Evolutionary conservation across 2,888 invertebrate species (phyloP), one percentile per base, ranked within the genome.

Genomic region (Stenodera caucasica): DNA sequence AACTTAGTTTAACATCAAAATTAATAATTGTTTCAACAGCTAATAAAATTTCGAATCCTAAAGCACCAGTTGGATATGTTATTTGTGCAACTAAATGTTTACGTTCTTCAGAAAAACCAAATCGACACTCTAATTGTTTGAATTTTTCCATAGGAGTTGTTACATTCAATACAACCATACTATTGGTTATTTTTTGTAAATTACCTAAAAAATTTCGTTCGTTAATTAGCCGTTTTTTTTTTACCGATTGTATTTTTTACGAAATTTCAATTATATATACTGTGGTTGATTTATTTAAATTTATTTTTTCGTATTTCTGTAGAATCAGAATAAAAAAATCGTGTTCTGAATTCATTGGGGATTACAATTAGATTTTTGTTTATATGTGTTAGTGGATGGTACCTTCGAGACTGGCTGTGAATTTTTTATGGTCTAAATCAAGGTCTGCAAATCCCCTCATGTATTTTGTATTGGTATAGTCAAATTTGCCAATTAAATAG

Each of bases 11-110:
- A 0, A 91, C 79, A 77, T 93, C 86, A 77, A 92, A 93, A 70
- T 90, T 85, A 67, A 87, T 83, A 8, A 87, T 74, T 7, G 87
- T 85, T 18, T 83, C 78, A 32, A 92, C 74, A 60, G 86, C 84
- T 9, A 88, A 84, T 0, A 90, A 79, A 0, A 87, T 79, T 78
- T 93, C 92, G 26, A 84, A 77, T 66, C 92, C 92, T 0, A 90
- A 78, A 5, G 87, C 87, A n/a, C 87, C 85, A 21, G 84, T 83
- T 0, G 90, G 88, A 0, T 89, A 87, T 49, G 86, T 84, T 0
- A 92, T 80, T 81, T 90, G 87, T 0, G 92, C 90, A 0, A 92
- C 90, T 0, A 90, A 79, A 76, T 91, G 90, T 51, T 85, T 82
- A 54, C 89, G 85, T 5, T 83, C 82, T 66, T 91, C 90, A 1